Evolutionary conservation across 1,140 invertebrate genomes (phyloP), one percentile per base, ranked within the genome.

Genomic region (Cydia fagiglandana): DNA sequence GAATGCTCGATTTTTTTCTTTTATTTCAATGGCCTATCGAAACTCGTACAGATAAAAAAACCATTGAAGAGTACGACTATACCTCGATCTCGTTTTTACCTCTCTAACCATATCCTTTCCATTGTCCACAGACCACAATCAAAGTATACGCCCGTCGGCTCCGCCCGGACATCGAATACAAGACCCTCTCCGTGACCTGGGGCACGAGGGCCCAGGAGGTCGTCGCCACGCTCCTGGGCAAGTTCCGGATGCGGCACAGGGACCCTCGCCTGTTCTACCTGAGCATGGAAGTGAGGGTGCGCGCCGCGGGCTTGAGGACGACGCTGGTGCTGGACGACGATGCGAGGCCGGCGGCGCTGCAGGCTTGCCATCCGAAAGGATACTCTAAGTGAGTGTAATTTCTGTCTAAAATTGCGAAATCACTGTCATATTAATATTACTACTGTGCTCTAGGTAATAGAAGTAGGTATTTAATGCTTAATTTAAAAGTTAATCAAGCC

Each of bases 261-360:
- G 98, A 98, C 91, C 97, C 97, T 0, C 95, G 97, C 82, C 94
- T 98, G n/a, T 98, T 98, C 93, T 98, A 97, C 91, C 94, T 98
- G 15, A 97, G 97, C 78, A 98, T 98, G 97, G 98, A 98, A 93
- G 97, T 98, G 38, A 96, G 96, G 1, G 96, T 98, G 17, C 93
- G 96, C 28, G 94, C 96, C 75, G 96, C 96, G 1, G 97, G 97
- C 0, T 95, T 97, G 1, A 93, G 96, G 76, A 97, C 97, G 1
- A 94, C 97, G 64, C 93, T 98, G 53, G 96, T 97, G 38, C 91
- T 99, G 76, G 97, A 98, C 86, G 97, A 98, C 79, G 97, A 97
- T 83, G 96, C 97, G 0, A 94, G 97, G 74, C 98, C 97, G 0
- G 97, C 97, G 0, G 97, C 97, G 64, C 91, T 98, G 47, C 97